phyloP scores from a whole-genome alignment of 2,797 vertebrate genomes.

The Numenius phaeopus region DNA sequence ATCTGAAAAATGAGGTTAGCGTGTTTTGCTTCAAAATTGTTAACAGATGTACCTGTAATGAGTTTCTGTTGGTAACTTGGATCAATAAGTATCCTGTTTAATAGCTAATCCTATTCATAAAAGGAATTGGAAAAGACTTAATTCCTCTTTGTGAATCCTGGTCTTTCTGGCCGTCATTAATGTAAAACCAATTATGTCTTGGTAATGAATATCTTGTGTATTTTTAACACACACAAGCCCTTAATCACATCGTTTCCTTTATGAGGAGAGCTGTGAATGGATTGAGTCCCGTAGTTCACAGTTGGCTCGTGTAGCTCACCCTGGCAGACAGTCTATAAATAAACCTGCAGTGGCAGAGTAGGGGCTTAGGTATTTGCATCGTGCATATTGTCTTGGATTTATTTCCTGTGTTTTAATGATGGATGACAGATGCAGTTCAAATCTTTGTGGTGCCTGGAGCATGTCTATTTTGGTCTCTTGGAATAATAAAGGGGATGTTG shows the following conservation, averaged over 20 bases:
- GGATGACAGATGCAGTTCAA: constrained; percentile 2
- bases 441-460: neutral
- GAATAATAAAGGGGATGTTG: neutral
- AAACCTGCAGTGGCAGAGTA: neutral
- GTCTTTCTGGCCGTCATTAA: constrained; percentile 8
- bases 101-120: constrained; percentile 27
- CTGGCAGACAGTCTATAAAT: constrained; percentile 29
- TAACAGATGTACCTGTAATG: neutral
- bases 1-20: neutral
- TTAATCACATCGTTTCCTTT: constrained; percentile 44
- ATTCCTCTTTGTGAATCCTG: constrained; percentile 14
- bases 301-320: neutral
- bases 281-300: neutral
- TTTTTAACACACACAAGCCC: constrained; percentile 10
- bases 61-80: neutral
- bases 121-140: neutral
- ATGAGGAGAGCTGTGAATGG: constrained; percentile 30
- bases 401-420: constrained; percentile 14
- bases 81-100: constrained; percentile 18
- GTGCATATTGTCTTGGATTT: neutral
- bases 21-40: neutral
- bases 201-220: constrained; percentile 29
- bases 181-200: neutral
- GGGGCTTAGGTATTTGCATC: constrained; percentile 5
- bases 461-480: neutral